These are phyloP conservation scores for Nansenia antarctica DNA, from an alignment of 2,113 vertebrate species.

Conservation along the genomic window DNA sequence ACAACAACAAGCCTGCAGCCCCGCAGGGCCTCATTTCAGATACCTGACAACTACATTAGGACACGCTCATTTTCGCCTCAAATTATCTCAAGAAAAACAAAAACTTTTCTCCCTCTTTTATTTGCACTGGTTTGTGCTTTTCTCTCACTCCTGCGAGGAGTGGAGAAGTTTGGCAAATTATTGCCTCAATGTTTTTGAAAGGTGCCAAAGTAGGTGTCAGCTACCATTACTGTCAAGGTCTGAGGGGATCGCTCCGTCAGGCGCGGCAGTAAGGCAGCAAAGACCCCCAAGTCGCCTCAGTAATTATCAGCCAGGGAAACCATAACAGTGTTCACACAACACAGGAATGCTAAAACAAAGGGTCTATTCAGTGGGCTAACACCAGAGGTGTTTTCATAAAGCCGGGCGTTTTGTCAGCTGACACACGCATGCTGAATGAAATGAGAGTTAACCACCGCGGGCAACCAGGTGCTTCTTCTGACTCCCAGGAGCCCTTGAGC, in stretches of 20 bases:
- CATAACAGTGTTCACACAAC: slow-evolving; percentile 68
- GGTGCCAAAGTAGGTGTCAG: slow-evolving; percentile 66
- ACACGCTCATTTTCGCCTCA: slow-evolving; percentile 63
- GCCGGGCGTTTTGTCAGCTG: slow-evolving; percentile 63
- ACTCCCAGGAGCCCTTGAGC: slow-evolving; percentile 37
- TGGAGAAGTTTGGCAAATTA: slow-evolving; percentile 63
- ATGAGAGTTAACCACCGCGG: slow-evolving; percentile 66
- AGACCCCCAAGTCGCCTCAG: slow-evolving; percentile 45
- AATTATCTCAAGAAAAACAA: slow-evolving; percentile 69
- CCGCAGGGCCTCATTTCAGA: slow-evolving; percentile 55
- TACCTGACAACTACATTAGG: slow-evolving; percentile 60
- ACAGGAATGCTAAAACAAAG: slow-evolving; percentile 74
- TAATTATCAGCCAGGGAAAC: slow-evolving; percentile 73
- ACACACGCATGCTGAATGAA: slow-evolving; percentile 60
- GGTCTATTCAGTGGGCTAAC: slow-evolving; percentile 63
- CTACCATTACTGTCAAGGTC: slow-evolving; percentile 62
- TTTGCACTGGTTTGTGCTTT: slow-evolving; percentile 45
- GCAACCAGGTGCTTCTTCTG: slow-evolving; percentile 67
- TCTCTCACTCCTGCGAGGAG: slow-evolving; percentile 29
- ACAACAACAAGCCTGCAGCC: slow-evolving; percentile 65
- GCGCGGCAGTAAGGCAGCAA: slow-evolving; percentile 37
- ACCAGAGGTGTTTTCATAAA: slow-evolving; percentile 68
- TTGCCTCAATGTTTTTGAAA: slow-evolving; percentile 61
- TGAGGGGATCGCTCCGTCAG: slow-evolving; percentile 47
- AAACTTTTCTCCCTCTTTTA: slow-evolving; percentile 39